Percentiles rank a stretch among this genome's conserved stretches.
These are phyloP conservation scores for Orbicella faveolata DNA, from an alignment of 64 coral and sea anemone species.

Conservation along the genomic window DNA sequence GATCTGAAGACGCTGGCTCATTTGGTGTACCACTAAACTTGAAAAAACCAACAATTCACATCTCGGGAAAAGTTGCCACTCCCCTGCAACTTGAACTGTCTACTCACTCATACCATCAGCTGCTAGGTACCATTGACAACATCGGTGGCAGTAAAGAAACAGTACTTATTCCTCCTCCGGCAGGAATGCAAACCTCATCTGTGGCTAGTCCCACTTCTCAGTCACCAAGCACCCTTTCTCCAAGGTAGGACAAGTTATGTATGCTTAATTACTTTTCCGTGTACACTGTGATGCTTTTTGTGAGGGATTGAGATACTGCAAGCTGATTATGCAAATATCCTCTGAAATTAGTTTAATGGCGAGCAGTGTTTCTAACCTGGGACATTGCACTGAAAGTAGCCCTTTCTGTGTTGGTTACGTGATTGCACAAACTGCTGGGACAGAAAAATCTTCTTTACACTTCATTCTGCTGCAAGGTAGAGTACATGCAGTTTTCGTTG, in stretches of 20 bases:
- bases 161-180: constrained; percentile 32
- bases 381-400: too few species aligned
- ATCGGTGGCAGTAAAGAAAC: constrained; percentile 56
- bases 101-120: constrained; percentile 78
- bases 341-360: too few species aligned
- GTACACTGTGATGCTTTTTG: too few species aligned
- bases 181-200: constrained; percentile 4
- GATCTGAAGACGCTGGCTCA: constrained; percentile 44
- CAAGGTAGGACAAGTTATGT: constrained; percentile 10
- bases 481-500: too few species aligned
- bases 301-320: too few species aligned
- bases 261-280: too few species aligned
- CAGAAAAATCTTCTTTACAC: too few species aligned
- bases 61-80: constrained; percentile 73
- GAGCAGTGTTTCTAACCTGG: too few species aligned
- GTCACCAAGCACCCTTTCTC: constrained; percentile 57
- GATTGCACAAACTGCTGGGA: too few species aligned
- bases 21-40: background rate
- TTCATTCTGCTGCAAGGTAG: too few species aligned
- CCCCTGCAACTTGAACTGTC: constrained; percentile 87
- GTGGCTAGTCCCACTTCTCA: constrained; percentile 23
- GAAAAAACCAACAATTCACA: constrained; percentile 72
- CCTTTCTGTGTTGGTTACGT: too few species aligned
- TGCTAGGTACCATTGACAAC: constrained; percentile 83
- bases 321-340: too few species aligned